These are phyloP conservation scores for Dipodomys ordii DNA, from an alignment of 2,113 vertebrate genomes.

Conservation along the genomic window DNA sequence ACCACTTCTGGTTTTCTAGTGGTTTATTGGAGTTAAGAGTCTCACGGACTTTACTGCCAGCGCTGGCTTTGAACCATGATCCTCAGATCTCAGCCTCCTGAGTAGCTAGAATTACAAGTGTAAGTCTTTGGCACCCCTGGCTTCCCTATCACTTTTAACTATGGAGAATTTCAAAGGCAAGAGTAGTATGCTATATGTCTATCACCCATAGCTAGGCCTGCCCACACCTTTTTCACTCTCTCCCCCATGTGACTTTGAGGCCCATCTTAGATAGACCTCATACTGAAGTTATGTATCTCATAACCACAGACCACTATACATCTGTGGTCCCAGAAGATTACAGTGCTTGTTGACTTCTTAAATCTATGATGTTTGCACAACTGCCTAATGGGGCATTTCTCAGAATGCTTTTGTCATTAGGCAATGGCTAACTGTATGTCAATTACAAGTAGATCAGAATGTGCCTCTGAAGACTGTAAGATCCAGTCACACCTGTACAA, in stretches of 20 bases:
- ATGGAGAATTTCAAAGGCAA: neutral
- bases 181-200: neutral
- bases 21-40: no score
- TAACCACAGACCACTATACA: neutral
- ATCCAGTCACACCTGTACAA: neutral
- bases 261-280: neutral
- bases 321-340: neutral
- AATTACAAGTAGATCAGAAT: conserved; percentile 39
- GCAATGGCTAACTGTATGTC: neutral
- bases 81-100: no score
- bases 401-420: neutral
- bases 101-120: no score
- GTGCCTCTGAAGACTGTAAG: neutral
- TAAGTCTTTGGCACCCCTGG: no score
- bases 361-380: neutral
- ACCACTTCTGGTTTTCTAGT: no score
- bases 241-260: neutral
- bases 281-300: neutral
- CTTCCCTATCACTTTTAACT: neutral
- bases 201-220: neutral
- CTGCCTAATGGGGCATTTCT: neutral
- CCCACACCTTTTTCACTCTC: neutral
- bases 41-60: no score
- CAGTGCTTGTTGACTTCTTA: neutral
- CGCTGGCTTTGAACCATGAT: no score